Percentiles rank a stretch among this genome's conserved stretches.
phyloP scores from a whole-genome alignment of 2,888 invertebrate species.

The Hermodice carunculata region DNA sequence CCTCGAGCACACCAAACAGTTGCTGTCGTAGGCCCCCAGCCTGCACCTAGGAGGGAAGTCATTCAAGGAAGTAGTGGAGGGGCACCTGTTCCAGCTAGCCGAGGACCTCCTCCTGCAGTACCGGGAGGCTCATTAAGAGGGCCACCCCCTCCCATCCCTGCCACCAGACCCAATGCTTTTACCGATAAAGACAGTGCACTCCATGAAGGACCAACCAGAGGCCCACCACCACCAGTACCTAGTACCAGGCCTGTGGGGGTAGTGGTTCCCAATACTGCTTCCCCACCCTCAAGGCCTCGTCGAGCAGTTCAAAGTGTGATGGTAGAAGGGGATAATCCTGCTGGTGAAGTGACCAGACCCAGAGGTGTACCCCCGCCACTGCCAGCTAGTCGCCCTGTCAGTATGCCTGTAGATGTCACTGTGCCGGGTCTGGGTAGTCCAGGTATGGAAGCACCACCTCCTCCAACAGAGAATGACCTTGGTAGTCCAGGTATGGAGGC shows the following conservation, averaged over 20 bases:
- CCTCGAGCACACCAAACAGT: neutral
- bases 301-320: neutral
- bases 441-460: conserved; percentile 6
- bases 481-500: too few species aligned
- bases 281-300: neutral
- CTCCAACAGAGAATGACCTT: neutral
- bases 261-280: neutral
- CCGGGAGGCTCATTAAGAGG: neutral
- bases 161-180: neutral
- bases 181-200: neutral
- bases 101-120: neutral
- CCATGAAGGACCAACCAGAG: neutral
- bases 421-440: neutral
- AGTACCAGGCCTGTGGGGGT: neutral
- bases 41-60: neutral
- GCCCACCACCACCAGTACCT: neutral
- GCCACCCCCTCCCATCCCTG: conserved; percentile 1
- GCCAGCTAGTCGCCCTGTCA: too few species aligned
- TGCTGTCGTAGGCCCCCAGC: neutral
- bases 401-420: neutral
- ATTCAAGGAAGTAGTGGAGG: neutral
- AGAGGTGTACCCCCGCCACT: neutral
- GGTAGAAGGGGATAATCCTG: conserved; percentile 6
- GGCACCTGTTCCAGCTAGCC: neutral
- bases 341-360: neutral